Evolutionary conservation across 2,113 vertebrate genomes (phyloP).

Genomic region (Phrynocephalus versicolor): DNA sequence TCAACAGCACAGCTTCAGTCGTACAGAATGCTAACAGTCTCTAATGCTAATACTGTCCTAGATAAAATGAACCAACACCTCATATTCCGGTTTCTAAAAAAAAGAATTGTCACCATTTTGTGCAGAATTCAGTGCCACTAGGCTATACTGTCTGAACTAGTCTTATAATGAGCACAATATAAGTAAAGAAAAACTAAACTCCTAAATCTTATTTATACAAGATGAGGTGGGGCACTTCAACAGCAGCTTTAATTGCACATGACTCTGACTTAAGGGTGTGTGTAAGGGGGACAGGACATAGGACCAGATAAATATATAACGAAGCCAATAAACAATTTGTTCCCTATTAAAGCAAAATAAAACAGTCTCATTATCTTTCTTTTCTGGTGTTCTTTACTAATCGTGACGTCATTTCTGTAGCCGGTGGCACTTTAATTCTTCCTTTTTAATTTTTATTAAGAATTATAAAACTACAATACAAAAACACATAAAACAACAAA

Average conservation of each 20-base stretch:
- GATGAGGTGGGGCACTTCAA: neutral
- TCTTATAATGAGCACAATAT: neutral
- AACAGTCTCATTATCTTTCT: too few relatives aligned
- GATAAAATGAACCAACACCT: neutral
- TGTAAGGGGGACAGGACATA: neutral
- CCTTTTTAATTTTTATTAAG: too few relatives aligned
- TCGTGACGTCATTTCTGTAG: too few relatives aligned
- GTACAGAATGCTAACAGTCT: neutral
- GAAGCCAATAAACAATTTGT: neutral
- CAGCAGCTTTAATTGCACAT: neutral
- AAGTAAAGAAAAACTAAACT: neutral
- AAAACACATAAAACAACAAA: too few relatives aligned
- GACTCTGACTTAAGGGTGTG: neutral
- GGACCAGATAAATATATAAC: neutral
- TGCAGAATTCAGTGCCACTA: neutral
- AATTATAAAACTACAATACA: too few relatives aligned
- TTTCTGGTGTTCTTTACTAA: too few relatives aligned
- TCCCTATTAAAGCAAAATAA: too few relatives aligned
- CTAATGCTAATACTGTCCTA: neutral
- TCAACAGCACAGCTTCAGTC: neutral
- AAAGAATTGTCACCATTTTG: neutral
- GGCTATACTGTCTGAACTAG: constrained; percentile 8
- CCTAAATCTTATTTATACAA: constrained; percentile 8
- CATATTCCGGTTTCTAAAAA: neutral
- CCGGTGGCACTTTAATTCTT: too few relatives aligned